Conservation (phyloP, 2,888 invertebrate species). For the Drosophila borborema region DNA sequence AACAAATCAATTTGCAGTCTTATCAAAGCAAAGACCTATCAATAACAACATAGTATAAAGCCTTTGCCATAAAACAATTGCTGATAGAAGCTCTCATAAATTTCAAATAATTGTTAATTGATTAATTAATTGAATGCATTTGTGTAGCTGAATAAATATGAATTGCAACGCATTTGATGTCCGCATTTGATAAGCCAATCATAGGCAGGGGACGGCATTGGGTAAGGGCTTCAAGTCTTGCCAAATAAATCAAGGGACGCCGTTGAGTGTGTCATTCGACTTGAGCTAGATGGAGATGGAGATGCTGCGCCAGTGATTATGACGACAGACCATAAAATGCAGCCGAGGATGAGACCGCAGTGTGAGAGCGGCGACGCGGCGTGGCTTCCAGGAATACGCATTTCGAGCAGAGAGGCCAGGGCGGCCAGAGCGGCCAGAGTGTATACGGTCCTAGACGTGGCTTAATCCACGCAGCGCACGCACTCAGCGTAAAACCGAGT, state of each 20-base stretch:
- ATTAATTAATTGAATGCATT: no score
- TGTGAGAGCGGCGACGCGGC: constrained; percentile 13
- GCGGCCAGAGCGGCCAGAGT: background rate
- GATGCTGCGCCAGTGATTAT: constrained; percentile 73
- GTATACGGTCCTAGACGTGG: constrained; percentile 57
- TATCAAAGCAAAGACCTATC: no score
- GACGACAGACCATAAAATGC: constrained; percentile 78
- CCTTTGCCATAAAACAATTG: no score
- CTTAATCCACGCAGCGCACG: constrained; percentile 67
- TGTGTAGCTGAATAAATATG: background rate
- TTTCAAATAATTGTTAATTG: no score
- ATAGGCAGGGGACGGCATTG: no score
- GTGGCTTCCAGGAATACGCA: constrained; percentile 65
- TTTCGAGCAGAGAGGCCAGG: constrained; percentile 17
- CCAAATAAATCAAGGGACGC: constrained; percentile 55
- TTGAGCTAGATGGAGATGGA: constrained; percentile 5
- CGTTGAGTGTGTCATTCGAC: constrained; percentile 4
- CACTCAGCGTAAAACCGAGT: constrained; percentile 37
- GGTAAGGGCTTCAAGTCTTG: no score
- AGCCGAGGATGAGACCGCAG: constrained; percentile 58
- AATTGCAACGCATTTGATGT: background rate
- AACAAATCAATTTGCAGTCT: no score
- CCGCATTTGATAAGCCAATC: no score
- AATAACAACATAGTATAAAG: no score
- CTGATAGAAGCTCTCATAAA: no score